Base-by-base conservation (phyloP, 2,113 vertebrate species). In the Eleginops maclovinus region DNA sequence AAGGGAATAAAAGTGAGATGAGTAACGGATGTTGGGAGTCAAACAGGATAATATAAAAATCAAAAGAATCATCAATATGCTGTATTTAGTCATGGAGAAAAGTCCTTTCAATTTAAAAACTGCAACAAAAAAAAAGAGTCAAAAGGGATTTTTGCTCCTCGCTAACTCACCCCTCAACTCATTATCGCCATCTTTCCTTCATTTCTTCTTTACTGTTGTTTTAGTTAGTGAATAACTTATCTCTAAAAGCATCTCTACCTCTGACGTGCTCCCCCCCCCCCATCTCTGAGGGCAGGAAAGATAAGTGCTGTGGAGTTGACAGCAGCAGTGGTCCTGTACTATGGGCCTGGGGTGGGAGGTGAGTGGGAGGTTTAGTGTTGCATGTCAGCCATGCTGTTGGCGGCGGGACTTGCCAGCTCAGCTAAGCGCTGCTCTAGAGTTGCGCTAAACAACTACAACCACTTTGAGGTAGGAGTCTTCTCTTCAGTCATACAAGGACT, bases 351-450 rank as follows among this genome's bases (percentile, higher is more conserved):
- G 90, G 82, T 88, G 82, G 87, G 88, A 90, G 90, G 87, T 91
- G 90, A 93, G 89, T 89, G 79, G 89, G 89, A 90, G 87, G 87
- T 74, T 83, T 17, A 76, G 83, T 83, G 76, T 82, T 84, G 70
- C 83, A 72, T 87, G 89, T 92, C 89, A 89, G 85, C 83, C 75
- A 83, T 60, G 75, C 85, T 86, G 78, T 79, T 89, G 88, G 85
- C 85, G 86, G 80, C 22, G 1, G 71, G 79, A 85, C 84, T 87
- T 86, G 73, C 84, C 80, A 88, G 78, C 86, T 86, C 86, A 76
- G 76, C 72, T 88, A 58, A 84, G 75, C 60, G 46, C 68, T 88
- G 76, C 64, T 63, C 71, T 77, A 17, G 64, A 90, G 80, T 85
- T 85, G 70, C 19, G 59, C 76, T 81, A 71, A 87, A 82, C 71